Base-by-base conservation (phyloP, 2,113 vertebrate genomes). In the Engystomops pustulosus region DNA sequence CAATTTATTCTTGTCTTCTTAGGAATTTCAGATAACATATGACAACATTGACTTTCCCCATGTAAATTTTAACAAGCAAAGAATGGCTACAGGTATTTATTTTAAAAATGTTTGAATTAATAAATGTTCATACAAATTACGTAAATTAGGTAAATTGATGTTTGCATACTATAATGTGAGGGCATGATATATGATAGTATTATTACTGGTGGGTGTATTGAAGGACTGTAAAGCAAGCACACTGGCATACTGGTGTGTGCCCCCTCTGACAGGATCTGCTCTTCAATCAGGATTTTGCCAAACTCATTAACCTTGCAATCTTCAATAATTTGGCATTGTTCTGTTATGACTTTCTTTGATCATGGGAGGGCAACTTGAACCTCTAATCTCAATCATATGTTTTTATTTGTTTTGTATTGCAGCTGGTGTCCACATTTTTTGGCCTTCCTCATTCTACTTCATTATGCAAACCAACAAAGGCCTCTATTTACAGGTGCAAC, bases 401-500 rank as follows among this genome's bases (percentile, higher is more conserved):
- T 25, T 25, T 36, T 4, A n/a, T 81, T 70, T 15, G 71, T 68
- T 2, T 79, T 77, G 17, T 23, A 17, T 49, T 45, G 23, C 60
- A 84, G 78, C 44, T 78, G 83, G 90, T 15, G 77, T 92, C 36
- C 88, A 79, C 0, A 82, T 91, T 41, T 89, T 91, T 86, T 89
- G 78, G 60, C 91, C 88, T 0, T 92, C 93, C 23, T 89, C 89
- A 1, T 93, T 92, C 86, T 92, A 88, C 87, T 30, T 93, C 68
- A 55, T 91, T 30, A 83, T 93, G 4, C 83, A 92, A 78, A 93
- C 91, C 0, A 71, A 86, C 2, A 84, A 90, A 32, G 93, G 91
- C 1, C 75, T 93, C 53, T 86, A 90, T 85, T 34, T 94, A 85
- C 85, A 91, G 85, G 85, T 93, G 23, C 92, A 94, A 88, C 87